A percentile compares a stretch with the other conserved stretches of the same genome.
These are phyloP conservation scores for Drosophila helvetica DNA, from an alignment of 2,888 invertebrate species.

Conservation along the genomic window DNA sequence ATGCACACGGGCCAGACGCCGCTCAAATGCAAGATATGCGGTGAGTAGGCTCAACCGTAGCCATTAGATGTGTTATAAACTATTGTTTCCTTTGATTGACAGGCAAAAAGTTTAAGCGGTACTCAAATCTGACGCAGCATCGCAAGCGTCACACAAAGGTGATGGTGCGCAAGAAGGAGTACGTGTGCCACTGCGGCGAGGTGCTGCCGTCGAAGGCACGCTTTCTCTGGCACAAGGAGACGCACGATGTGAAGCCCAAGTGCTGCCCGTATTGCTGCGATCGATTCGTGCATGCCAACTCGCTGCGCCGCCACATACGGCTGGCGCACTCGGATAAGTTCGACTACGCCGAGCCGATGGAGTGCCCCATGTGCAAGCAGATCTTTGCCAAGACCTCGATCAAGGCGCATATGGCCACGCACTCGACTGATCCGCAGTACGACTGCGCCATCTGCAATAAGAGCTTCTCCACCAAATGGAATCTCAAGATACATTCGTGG, in stretches of 20 bases:
- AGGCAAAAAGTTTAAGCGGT: conserved; percentile 90
- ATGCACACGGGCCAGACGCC: conserved; percentile 92
- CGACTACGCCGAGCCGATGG: conserved; percentile 87
- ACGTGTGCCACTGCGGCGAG: conserved; percentile 91
- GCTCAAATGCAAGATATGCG: conserved; percentile 91
- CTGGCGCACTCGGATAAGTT: conserved; percentile 91
- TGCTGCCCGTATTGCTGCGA: conserved; percentile 93
- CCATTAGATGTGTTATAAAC: not conserved
- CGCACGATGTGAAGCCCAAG: conserved; percentile 92
- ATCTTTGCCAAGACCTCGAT: conserved; percentile 91
- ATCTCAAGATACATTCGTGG: conserved; percentile 94
- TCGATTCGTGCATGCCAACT: conserved; percentile 93
- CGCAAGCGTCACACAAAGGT: conserved; percentile 91
- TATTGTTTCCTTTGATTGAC: not conserved
- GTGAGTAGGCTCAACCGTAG: conserved; percentile 72
- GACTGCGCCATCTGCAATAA: conserved; percentile 93
- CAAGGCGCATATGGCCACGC: conserved; percentile 91
- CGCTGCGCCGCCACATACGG: conserved; percentile 92
- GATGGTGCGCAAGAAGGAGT: conserved; percentile 89
- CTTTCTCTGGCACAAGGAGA: conserved; percentile 93
- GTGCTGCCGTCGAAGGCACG: conserved; percentile 93
- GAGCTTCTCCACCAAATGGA: conserved; percentile 95
- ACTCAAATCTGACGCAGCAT: conserved; percentile 94
- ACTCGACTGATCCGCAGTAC: conserved; percentile 90
- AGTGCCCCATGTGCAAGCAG: conserved; percentile 88